phyloP scores from a whole-genome alignment of 2,113 vertebrate genomes.

The Urocynchramus pylzowi region DNA sequence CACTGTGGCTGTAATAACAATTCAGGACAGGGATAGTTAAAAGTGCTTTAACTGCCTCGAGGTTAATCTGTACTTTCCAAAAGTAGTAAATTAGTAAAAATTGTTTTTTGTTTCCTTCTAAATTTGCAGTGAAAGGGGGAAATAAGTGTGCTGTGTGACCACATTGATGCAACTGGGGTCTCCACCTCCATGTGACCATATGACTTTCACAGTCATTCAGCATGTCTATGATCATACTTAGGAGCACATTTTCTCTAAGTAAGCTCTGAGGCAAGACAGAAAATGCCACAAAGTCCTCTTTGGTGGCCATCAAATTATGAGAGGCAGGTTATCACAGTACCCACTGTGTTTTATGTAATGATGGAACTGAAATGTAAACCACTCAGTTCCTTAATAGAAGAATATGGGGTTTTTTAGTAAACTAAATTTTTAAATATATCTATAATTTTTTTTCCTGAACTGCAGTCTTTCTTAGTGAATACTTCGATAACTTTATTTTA shows the following conservation, averaged over 20 bases:
- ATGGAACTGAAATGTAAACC: neutral
- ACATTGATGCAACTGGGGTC: neutral
- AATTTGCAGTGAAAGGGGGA: neutral
- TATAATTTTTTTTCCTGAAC: neutral
- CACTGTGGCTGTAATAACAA: neutral
- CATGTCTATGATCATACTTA: neutral
- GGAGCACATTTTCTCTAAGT: neutral
- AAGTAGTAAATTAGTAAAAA: neutral
- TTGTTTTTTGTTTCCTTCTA: neutral
- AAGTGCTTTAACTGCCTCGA: neutral
- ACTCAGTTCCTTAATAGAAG: neutral
- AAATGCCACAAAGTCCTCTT: neutral
- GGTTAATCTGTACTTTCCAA: neutral
- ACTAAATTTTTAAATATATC: neutral
- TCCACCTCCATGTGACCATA: neutral
- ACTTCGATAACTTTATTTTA: neutral
- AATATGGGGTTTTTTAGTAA: neutral
- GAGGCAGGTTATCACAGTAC: neutral
- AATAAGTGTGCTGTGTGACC: rapidly evolving
- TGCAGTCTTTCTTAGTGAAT: neutral
- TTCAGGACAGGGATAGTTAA: neutral
- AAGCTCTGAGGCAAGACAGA: neutral
- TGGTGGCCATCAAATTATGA: neutral
- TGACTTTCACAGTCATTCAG: neutral
- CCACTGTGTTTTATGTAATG: neutral